Evolutionary conservation across 2,797 vertebrate species (phyloP), one percentile per base, ranked within the genome.

Genomic region (Betta splendens): DNA sequence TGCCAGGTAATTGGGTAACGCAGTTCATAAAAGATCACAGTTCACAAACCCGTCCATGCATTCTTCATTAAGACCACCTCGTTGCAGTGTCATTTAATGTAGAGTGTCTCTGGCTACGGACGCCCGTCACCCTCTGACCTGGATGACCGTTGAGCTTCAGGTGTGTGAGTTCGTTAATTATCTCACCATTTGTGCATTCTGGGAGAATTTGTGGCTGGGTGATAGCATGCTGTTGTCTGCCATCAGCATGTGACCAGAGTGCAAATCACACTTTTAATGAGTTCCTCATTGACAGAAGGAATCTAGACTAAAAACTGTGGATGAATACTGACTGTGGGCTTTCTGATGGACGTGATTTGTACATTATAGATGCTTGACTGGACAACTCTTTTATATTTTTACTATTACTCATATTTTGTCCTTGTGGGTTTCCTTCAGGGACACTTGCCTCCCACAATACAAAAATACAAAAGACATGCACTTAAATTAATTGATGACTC

Each of bases 191-290:
- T 79, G 69, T 23, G 39, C 66, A 51, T 80, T 72, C 77, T 72
- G 69, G 75, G n/a, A 67, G 65, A 70, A 67, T 69, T 79, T 58
- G 71, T 74, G 76, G 54, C 69, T 28, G 58, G 51, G 64, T 71
- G 79, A 75, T 75, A 69, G 63, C 72, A 43, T 21, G 53, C 64
- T 32, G 49, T 66, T 64, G 75, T 86, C 76, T 70, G 39, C 71
- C 39, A 29, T 11, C 2, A 16, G 56, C 36, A 63, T 75, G 84
- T 87, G 81, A 85, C 79, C 56, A 11, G 78, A 74, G 75, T 77
- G 53, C 82, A 84, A 58, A 89, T 84, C 56, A 40, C 57, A 68
- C 72, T 85, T 80, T 86, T 86, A 89, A 88, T 86, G 82, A 88
- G 66, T 52, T 63, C 36, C 59, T 68, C 53, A 69, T 59, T 49